Evolutionary conservation across 2,797 vertebrate genomes (phyloP).

Genomic region (Diplodus puntazzo): DNA sequence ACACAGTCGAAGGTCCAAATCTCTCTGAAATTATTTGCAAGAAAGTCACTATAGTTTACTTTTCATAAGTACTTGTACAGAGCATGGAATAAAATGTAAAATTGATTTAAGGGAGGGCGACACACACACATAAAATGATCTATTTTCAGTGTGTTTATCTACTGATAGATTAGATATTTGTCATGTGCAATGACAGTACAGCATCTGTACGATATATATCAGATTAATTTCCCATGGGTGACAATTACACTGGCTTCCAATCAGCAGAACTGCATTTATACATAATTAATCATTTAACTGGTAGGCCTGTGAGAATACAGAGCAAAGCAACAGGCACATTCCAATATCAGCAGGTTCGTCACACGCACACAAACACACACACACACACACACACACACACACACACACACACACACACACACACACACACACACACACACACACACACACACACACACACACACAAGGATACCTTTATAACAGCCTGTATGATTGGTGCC

Average conservation of each 20-base stretch:
- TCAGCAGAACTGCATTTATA: slow-evolving; percentile 73
- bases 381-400: not conserved
- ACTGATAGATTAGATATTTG: slow-evolving; percentile 49
- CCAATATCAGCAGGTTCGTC: slow-evolving; percentile 76
- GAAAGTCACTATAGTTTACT: slow-evolving; percentile 2
- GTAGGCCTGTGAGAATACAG: slow-evolving; percentile 72
- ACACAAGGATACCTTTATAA: slow-evolving; percentile 71
- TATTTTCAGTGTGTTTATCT: slow-evolving; percentile 35
- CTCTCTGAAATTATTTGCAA: slow-evolving; percentile 1
- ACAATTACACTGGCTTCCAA: slow-evolving; percentile 77
- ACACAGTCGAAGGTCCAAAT: not conserved
- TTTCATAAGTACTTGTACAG: not conserved
- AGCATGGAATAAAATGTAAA: slow-evolving; percentile 14
- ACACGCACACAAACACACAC: not conserved
- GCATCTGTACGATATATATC: slow-evolving; percentile 40
- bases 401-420: slow-evolving; percentile 22
- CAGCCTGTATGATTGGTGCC: slow-evolving; percentile 80
- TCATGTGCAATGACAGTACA: slow-evolving; percentile 26
- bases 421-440: not conserved
- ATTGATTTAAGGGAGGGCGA: slow-evolving; percentile 6
- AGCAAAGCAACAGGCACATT: slow-evolving; percentile 74
- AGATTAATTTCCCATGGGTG: slow-evolving; percentile 69
- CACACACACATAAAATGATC: slow-evolving; percentile 11
- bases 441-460: slow-evolving; percentile 28
- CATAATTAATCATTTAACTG: slow-evolving; percentile 81